Evolutionary conservation across 2,113 vertebrate genomes (phyloP).

Genomic region (Ahaetulla prasina): DNA sequence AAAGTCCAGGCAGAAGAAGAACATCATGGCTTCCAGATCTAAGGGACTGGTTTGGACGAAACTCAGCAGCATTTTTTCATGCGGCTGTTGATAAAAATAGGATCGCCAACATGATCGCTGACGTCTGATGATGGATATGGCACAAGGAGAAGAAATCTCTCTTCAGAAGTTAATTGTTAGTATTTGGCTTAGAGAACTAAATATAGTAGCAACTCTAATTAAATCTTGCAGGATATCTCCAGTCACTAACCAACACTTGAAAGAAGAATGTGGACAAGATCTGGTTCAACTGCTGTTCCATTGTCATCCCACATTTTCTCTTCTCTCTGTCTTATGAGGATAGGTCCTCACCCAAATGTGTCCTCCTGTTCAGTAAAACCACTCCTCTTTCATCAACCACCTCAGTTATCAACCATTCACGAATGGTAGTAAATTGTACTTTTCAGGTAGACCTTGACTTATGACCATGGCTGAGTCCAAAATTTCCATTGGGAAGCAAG

Average conservation of each 20-base stretch:
- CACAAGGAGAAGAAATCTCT: too few relatives aligned
- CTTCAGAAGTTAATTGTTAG: background rate
- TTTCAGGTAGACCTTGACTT: background rate
- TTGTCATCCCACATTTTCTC: background rate
- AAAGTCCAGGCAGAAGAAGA: too few relatives aligned
- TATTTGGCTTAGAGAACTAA: background rate
- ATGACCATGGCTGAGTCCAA: background rate
- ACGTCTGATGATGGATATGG: too few relatives aligned
- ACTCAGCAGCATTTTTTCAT: too few relatives aligned
- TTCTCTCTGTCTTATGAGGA: background rate
- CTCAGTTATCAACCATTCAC: background rate
- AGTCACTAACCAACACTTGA: background rate
- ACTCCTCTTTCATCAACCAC: background rate
- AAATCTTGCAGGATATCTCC: background rate
- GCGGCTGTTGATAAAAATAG: too few relatives aligned
- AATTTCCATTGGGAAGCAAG: background rate
- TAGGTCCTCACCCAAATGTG: background rate
- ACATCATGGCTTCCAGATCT: too few relatives aligned
- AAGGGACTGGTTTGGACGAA: too few relatives aligned
- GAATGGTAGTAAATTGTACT: background rate
- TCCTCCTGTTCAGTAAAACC: background rate
- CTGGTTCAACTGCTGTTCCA: background rate
- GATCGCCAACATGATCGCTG: too few relatives aligned
- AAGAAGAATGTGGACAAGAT: background rate
- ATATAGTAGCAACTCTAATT: background rate